Conservation (phyloP, 2,888 invertebrate genomes). For the Lithophane socia region DNA sequence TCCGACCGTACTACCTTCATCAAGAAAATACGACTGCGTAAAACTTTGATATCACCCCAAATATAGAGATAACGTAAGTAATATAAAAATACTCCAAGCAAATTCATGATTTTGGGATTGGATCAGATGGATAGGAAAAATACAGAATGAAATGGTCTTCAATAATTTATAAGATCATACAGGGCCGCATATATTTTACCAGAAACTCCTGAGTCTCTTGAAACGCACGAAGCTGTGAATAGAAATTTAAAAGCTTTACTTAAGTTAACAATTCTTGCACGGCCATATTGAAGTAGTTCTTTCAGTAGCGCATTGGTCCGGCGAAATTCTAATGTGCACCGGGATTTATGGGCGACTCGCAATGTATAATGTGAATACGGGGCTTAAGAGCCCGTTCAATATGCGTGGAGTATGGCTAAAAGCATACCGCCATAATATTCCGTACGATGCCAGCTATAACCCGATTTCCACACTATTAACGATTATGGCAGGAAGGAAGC, state of each 20-base stretch:
- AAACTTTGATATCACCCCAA: constrained; percentile 55
- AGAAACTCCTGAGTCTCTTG: constrained; percentile 34
- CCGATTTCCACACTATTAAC: constrained; percentile 71
- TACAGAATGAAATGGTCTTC: constrained; percentile 31
- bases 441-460: constrained; percentile 62
- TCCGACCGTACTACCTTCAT: constrained; percentile 29
- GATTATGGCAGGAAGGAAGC: constrained; percentile 64
- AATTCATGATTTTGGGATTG: constrained; percentile 53
- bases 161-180: constrained; percentile 43
- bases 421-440: constrained; percentile 65
- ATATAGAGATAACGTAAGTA: constrained; percentile 38
- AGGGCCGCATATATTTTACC: constrained; percentile 34
- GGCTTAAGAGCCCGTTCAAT: constrained; percentile 69
- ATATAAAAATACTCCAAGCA: constrained; percentile 40
- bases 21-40: constrained; percentile 51
- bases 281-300: constrained; percentile 72
- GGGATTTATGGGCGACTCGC: constrained; percentile 74
- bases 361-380: constrained; percentile 72
- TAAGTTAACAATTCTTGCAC: constrained; percentile 67
- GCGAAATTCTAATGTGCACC: constrained; percentile 75
- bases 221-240: constrained; percentile 65
- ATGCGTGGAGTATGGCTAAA: constrained; percentile 67
- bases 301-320: constrained; percentile 70
- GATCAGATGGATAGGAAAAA: constrained; percentile 32
- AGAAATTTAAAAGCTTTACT: constrained; percentile 74